Evolutionary conservation across 2,113 vertebrate genomes (phyloP).

Genomic region (Lycaon pictus): DNA sequence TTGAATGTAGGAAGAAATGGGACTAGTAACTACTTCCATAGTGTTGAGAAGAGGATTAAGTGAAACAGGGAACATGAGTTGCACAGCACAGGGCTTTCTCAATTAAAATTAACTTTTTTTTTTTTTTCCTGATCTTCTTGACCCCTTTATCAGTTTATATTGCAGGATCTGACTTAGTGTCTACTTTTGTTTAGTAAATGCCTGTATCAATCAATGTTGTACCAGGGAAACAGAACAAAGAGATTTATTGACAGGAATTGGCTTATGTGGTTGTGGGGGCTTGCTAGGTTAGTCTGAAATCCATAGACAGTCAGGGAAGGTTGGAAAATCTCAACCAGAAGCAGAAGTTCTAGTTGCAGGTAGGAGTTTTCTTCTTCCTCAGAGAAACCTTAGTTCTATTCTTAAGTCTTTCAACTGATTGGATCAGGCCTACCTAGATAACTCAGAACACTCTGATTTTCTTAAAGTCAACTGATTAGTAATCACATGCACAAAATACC

Average conservation of each 20-base stretch:
- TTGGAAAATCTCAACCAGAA: background rate
- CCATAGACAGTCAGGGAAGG: background rate
- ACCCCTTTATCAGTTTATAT: background rate
- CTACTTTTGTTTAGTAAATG: background rate
- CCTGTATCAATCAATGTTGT: background rate
- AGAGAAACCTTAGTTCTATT: background rate
- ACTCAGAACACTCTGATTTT: background rate
- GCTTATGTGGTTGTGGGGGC: background rate
- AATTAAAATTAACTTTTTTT: background rate
- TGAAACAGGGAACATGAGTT: background rate
- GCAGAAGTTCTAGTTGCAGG: background rate
- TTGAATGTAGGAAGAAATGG: background rate
- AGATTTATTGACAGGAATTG: background rate
- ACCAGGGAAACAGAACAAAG: slow-evolving; percentile 7
- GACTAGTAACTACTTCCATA: background rate
- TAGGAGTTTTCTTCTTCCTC: background rate
- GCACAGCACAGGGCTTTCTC: background rate
- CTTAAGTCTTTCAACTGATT: background rate
- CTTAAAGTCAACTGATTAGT: background rate
- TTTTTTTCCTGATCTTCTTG: background rate
- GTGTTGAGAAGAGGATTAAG: background rate
- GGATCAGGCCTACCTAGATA: background rate
- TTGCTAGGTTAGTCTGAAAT: background rate
- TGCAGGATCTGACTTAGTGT: background rate
- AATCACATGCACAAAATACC: background rate